A percentile compares a stretch with the other conserved stretches of the same genome.
Evolutionary conservation across 2,888 invertebrate genomes (phyloP).

Genomic region (Microctonus brassicae): DNA sequence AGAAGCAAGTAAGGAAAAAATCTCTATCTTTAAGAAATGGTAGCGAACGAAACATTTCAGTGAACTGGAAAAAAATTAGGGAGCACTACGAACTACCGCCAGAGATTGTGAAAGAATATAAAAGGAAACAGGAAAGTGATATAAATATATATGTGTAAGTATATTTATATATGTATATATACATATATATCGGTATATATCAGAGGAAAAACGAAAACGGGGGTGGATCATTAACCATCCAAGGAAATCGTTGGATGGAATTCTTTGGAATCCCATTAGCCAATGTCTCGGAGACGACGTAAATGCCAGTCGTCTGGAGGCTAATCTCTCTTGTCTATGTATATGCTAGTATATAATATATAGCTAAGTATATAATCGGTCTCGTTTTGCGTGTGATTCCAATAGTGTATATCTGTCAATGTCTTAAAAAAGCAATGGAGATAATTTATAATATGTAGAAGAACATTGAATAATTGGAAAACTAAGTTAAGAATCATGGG

Average conservation of each 20-base stretch:
- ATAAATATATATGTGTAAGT: too few species aligned
- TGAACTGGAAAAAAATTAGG: background rate
- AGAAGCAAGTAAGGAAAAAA: background rate
- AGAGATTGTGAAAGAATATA: background rate
- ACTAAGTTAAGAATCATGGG: too few species aligned
- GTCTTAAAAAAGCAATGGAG: too few species aligned
- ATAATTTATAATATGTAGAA: too few species aligned
- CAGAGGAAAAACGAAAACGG: background rate
- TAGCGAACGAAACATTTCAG: background rate
- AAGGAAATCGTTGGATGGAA: conserved; percentile 4
- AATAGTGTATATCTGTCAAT: background rate
- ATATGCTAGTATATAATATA: too few species aligned
- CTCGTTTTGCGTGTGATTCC: background rate
- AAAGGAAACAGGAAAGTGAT: background rate
- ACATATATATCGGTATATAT: background rate
- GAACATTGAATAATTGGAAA: too few species aligned
- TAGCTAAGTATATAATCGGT: background rate
- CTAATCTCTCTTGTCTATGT: conserved; percentile 10
- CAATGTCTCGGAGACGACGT: background rate
- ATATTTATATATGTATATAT: background rate
- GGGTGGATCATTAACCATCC: conserved; percentile 13
- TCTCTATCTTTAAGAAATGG: background rate
- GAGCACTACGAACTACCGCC: background rate
- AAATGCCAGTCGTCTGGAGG: conserved; percentile 2
- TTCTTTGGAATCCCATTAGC: conserved; percentile 25